phyloP scores from a whole-genome alignment of 2,888 invertebrate genomes.

The Heliconius ethilla region DNA sequence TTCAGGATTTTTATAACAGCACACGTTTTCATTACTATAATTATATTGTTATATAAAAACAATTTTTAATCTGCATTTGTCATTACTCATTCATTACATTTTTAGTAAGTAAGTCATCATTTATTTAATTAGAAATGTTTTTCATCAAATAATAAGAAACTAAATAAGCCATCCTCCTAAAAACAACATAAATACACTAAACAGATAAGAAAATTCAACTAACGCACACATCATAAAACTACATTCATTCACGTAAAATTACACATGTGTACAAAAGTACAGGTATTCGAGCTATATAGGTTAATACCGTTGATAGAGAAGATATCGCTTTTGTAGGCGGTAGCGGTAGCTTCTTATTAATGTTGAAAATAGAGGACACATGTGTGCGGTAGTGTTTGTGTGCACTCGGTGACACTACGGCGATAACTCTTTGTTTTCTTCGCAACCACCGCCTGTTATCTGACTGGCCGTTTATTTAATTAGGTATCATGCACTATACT shows the following conservation, averaged over 20 bases:
- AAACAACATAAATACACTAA: neutral
- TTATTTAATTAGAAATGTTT: neutral
- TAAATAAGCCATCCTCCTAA: neutral
- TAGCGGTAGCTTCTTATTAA: constrained; percentile 54
- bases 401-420: constrained; percentile 56
- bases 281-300: constrained; percentile 68
- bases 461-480: constrained; percentile 65
- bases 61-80: neutral
- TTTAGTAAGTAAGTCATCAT: neutral
- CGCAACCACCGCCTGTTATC: constrained; percentile 62
- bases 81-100: neutral
- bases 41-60: neutral
- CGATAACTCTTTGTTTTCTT: constrained; percentile 73
- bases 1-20: neutral
- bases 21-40: neutral
- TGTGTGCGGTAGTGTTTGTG: constrained; percentile 31
- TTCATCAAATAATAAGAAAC: neutral
- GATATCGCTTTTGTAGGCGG: constrained; percentile 60
- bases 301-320: constrained; percentile 66
- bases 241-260: constrained; percentile 58
- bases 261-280: constrained; percentile 54
- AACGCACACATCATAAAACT: constrained; percentile 13
- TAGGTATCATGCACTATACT: constrained; percentile 49
- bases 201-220: constrained; percentile 8
- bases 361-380: constrained; percentile 42